Percentiles rank a stretch among this genome's conserved stretches.
Conservation (phyloP, 1,140 invertebrate species). For the Chironomus tepperi region DNA sequence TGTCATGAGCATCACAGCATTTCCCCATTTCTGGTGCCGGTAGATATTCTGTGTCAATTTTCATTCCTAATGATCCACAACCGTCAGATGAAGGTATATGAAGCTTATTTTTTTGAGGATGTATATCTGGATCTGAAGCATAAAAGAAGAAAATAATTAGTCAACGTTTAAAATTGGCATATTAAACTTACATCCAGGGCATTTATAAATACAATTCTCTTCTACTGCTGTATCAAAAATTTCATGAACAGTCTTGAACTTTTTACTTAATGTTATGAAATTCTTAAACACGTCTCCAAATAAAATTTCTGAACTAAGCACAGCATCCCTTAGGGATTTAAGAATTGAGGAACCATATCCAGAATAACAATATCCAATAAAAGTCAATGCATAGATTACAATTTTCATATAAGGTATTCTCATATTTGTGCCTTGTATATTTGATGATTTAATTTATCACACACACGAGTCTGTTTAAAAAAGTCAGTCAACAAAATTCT, state of each 20-base stretch:
- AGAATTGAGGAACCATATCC: slow-evolving; percentile 68
- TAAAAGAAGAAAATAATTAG: no score
- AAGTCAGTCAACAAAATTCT: no score
- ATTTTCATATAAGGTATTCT: slow-evolving; percentile 64
- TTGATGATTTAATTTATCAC: no score
- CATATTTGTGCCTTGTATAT: slow-evolving; percentile 40
- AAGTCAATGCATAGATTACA: slow-evolving; percentile 62
- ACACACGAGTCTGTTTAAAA: no score
- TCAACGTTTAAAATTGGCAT: not conserved
- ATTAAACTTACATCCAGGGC: slow-evolving; percentile 52
- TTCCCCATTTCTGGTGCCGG: slow-evolving; percentile 68
- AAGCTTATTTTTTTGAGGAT: slow-evolving; percentile 58
- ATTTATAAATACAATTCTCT: slow-evolving; percentile 68
- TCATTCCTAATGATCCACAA: slow-evolving; percentile 66
- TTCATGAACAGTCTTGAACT: slow-evolving; percentile 67
- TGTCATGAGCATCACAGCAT: slow-evolving; percentile 78
- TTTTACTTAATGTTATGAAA: slow-evolving; percentile 62
- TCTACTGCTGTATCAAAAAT: slow-evolving; percentile 75
- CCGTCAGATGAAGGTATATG: slow-evolving; percentile 67
- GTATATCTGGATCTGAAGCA: slow-evolving; percentile 44
- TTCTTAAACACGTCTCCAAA: slow-evolving; percentile 68
- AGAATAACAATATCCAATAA: slow-evolving; percentile 66
- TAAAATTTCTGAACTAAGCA: slow-evolving; percentile 63
- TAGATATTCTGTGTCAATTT: slow-evolving; percentile 65
- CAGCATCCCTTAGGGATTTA: slow-evolving; percentile 62